Evolutionary conservation across 2,888 invertebrate genomes (phyloP).

Genomic region (Eupithecia insigniata): DNA sequence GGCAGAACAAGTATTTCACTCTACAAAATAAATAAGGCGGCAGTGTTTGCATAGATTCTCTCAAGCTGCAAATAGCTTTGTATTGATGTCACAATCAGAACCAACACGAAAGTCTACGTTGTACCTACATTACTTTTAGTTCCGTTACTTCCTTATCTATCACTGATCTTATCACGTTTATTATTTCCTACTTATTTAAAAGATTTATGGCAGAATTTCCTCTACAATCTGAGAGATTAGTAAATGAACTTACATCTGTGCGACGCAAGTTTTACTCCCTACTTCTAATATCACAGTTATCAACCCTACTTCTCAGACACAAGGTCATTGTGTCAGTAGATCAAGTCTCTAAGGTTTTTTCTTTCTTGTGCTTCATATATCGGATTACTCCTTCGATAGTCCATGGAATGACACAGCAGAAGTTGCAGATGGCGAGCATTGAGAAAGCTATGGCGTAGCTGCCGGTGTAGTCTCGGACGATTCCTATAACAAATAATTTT

Average conservation of each 20-base stretch:
- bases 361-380: constrained; percentile 48
- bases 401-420: constrained; percentile 87
- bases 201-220: neutral
- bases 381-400: constrained; percentile 76
- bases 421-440: constrained; percentile 82
- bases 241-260: neutral
- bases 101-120: neutral
- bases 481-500: constrained; percentile 71
- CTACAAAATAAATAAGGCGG: constrained; percentile 13
- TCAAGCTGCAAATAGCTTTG: constrained; percentile 8
- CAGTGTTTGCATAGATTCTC: neutral
- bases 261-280: neutral
- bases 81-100: constrained; percentile 5
- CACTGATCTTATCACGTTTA: neutral
- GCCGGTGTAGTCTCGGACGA: constrained; percentile 84
- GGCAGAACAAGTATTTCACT: constrained; percentile 3
- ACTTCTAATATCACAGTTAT: constrained; percentile 42
- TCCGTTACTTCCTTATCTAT: neutral
- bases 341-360: constrained; percentile 45
- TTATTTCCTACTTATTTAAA: neutral
- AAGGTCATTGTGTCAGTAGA: neutral
- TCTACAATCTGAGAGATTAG: neutral
- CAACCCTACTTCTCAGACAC: constrained; percentile 18
- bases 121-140: neutral
- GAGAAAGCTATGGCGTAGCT: constrained; percentile 85